phyloP scores from a whole-genome alignment of 1,140 invertebrate species.

The Lepidurus couesii region DNA sequence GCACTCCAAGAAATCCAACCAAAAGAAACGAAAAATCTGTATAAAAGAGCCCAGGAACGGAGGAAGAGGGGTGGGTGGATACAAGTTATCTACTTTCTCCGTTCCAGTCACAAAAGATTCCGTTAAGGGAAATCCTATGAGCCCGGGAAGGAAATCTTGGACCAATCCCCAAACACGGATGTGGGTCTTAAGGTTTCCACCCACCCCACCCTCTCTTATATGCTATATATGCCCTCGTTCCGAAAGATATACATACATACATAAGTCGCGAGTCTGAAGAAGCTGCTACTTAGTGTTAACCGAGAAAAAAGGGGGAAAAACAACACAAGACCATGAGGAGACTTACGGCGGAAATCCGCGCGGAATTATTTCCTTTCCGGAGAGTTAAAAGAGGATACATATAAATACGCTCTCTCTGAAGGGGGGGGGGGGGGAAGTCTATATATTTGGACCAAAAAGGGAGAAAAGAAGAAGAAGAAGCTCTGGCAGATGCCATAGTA shows the following conservation, averaged over 20 bases:
- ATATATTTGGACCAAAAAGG: background rate
- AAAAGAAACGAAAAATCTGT: background rate
- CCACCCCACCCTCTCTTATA: background rate
- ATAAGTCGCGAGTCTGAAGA: too few species aligned
- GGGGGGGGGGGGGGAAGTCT: too few species aligned
- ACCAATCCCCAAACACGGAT: background rate
- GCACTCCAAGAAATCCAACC: background rate
- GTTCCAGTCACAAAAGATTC: background rate
- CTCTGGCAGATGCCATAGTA: background rate
- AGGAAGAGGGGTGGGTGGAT: background rate
- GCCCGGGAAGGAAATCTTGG: background rate
- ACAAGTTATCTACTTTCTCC: background rate
- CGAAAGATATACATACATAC: too few species aligned
- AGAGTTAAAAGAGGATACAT: too few species aligned
- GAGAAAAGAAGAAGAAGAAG: background rate
- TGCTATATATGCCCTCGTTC: too few species aligned
- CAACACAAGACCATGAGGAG: too few species aligned
- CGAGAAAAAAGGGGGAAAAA: too few species aligned
- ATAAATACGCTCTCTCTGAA: too few species aligned
- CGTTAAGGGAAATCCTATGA: slow-evolving; percentile 19
- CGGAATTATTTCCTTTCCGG: too few species aligned
- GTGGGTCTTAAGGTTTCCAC: background rate
- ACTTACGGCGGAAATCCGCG: too few species aligned
- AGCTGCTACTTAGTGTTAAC: too few species aligned
- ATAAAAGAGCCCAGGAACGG: background rate